A percentile compares a stretch with the other conserved stretches of the same genome.
Conservation (phyloP, 2,797 vertebrate species). For the Rhadinocentrus ornatus region DNA sequence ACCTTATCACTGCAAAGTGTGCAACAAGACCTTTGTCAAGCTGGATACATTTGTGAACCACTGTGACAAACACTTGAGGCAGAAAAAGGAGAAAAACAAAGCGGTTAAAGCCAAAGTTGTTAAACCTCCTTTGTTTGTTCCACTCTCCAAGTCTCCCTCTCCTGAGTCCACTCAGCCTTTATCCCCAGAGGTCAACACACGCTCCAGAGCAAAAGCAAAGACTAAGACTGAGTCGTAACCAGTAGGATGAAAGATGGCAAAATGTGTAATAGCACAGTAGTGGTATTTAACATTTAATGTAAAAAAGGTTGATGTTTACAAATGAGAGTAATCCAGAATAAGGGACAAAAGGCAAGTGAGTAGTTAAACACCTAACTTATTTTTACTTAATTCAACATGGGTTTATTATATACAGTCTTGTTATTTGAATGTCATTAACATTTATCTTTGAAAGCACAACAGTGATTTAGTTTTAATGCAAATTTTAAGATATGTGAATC, state of each 20-base stretch:
- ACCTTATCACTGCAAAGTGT: conserved; percentile 83
- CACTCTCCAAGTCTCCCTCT: conserved; percentile 46
- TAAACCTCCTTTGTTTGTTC: conserved; percentile 71
- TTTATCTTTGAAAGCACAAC: conserved; percentile 10
- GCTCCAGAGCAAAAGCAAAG: conserved; percentile 78
- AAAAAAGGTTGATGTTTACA: conserved; percentile 26
- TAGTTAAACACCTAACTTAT: not conserved
- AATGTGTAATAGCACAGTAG: not conserved
- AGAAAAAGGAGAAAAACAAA: conserved; percentile 66
- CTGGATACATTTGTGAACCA: conserved; percentile 79
- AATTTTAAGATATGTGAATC: not conserved
- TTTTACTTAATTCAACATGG: conserved; percentile 4
- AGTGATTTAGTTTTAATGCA: conserved; percentile 10
- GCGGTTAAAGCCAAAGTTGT: conserved; percentile 65
- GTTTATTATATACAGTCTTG: conserved; percentile 36
- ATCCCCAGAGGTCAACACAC: conserved; percentile 76
- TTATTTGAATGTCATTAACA: conserved; percentile 20
- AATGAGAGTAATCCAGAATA: not conserved
- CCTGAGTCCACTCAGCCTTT: conserved; percentile 32
- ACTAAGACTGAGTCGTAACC: conserved; percentile 61
- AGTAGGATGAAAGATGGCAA: not conserved
- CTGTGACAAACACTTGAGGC: conserved; percentile 75
- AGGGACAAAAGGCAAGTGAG: conserved; percentile 12
- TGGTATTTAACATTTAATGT: not conserved
- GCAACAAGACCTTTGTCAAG: conserved; percentile 77